Percentiles rank a stretch among this genome's conserved stretches.
Evolutionary conservation across 1,140 invertebrate species (phyloP).

Genomic region (Agrypnia vestita): DNA sequence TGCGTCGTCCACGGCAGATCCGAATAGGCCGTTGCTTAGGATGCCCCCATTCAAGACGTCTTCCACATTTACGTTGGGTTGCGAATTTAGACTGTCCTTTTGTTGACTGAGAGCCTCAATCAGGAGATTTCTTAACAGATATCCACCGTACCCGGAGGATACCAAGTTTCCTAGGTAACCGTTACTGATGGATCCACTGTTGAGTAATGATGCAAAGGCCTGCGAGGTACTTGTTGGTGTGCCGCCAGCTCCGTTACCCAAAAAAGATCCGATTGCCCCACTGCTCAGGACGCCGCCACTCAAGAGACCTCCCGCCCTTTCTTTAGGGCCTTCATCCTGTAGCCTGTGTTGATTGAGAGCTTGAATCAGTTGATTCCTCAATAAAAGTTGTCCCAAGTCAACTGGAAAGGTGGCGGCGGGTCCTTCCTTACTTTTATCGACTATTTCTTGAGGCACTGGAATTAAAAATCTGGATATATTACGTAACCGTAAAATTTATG

Average conservation of each 20-base stretch:
- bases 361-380: constrained; percentile 4
- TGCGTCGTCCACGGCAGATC: not conserved
- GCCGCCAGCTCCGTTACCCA: not conserved
- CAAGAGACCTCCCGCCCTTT: constrained; percentile 5
- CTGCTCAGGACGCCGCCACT: constrained; percentile 6
- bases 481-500: no score
- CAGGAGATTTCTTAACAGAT: no score
- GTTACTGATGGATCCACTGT: not conserved
- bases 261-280: not conserved
- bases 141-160: not conserved
- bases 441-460: no score
- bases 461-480: no score
- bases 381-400: not conserved
- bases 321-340: not conserved
- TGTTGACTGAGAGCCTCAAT: no score
- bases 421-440: no score
- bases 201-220: not conserved
- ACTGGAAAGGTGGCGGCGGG: not conserved
- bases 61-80: no score
- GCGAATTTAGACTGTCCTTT: no score
- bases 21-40: not conserved
- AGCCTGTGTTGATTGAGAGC: not conserved
- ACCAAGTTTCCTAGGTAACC: not conserved
- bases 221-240: not conserved
- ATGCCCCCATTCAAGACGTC: constrained; percentile 14